Conservation (phyloP, 1,140 invertebrate species). For the Dufourea novaeangliae region DNA sequence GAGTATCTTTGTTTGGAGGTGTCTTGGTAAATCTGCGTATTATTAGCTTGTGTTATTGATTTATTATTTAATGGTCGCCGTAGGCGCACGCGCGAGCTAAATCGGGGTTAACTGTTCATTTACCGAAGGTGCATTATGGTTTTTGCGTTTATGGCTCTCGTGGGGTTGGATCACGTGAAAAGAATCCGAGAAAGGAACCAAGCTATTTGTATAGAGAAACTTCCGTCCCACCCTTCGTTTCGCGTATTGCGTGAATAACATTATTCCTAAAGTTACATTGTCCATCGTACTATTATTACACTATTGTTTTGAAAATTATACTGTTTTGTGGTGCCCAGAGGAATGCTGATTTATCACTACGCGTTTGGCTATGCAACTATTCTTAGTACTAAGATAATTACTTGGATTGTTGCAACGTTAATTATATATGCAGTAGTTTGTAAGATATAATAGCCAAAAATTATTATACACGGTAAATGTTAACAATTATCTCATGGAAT, state of each 20-base stretch:
- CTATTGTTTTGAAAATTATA: not conserved
- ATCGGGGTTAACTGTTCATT: conserved; percentile 76
- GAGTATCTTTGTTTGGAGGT: conserved; percentile 51
- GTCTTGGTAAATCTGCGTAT: conserved; percentile 59
- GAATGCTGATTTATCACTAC: not conserved
- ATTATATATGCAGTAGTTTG: not conserved
- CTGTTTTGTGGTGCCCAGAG: not conserved
- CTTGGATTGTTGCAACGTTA: not conserved
- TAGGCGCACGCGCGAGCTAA: conserved; percentile 67
- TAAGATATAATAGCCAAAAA: not conserved
- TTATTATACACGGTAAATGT: not conserved
- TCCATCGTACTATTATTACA: not conserved
- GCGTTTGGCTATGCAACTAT: not conserved
- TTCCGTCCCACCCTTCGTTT: not conserved
- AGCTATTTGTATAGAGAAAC: not conserved
- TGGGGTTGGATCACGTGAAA: conserved; percentile 34
- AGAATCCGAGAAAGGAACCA: not conserved
- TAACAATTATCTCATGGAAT: too few species aligned
- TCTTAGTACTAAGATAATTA: not conserved
- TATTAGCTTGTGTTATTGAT: conserved; percentile 73
- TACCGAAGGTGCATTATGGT: conserved; percentile 65
- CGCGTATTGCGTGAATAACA: not conserved
- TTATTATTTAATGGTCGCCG: conserved; percentile 71
- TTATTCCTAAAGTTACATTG: not conserved
- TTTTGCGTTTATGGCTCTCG: conserved; percentile 58